These are phyloP conservation scores for Rhopalosiphum padi DNA, from an alignment of 1,140 invertebrate species.

Conservation along the genomic window DNA sequence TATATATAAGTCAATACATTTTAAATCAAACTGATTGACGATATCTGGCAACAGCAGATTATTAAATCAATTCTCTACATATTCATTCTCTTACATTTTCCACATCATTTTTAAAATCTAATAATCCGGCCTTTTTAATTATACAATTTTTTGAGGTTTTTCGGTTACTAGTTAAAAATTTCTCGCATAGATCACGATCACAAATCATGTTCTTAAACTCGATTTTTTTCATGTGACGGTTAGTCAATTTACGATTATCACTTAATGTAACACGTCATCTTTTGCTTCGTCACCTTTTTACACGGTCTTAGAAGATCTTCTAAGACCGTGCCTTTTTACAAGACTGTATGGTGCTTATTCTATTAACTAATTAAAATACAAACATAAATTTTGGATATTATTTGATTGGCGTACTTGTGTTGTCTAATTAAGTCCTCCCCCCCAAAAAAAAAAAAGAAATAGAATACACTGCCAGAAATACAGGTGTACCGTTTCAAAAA, in stretches of 20 bases:
- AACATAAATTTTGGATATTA: not conserved
- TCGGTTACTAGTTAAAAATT: not conserved
- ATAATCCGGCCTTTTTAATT: not conserved
- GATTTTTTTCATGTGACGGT: too few relatives aligned
- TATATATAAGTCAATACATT: not conserved
- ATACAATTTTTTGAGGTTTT: not conserved
- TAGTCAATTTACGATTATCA: too few relatives aligned
- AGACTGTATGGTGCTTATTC: not conserved
- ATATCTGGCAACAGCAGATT: not conserved
- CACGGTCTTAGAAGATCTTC: too few relatives aligned
- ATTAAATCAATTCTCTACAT: not conserved
- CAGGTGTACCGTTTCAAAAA: not conserved
- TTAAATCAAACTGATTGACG: not conserved
- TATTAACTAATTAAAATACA: not conserved
- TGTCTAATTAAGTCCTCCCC: not conserved
- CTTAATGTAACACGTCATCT: too few relatives aligned
- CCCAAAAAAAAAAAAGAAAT: not conserved
- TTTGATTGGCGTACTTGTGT: not conserved
- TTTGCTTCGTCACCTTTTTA: not conserved
- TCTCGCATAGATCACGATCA: not conserved
- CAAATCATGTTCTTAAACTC: not conserved
- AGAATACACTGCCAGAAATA: not conserved
- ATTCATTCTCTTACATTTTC: not conserved
- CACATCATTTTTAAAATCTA: not conserved
- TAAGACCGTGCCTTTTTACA: too few relatives aligned